A percentile compares a stretch with the other conserved stretches of the same genome.
Evolutionary conservation across 2,797 vertebrate genomes (phyloP).

Genomic region (Myripristis murdjan): DNA sequence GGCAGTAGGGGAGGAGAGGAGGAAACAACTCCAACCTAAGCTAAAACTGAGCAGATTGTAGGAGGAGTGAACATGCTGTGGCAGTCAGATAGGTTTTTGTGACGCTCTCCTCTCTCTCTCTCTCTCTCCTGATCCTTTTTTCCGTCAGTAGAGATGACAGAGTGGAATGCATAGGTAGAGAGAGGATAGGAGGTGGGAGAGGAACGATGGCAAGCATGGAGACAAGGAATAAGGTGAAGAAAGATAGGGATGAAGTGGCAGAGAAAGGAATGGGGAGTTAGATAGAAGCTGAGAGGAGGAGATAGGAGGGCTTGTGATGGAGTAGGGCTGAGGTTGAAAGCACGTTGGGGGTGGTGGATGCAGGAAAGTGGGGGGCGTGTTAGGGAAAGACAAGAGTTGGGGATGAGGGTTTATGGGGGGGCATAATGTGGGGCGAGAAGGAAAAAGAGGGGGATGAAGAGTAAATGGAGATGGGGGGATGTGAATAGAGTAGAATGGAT

Average conservation of each 20-base stretch:
- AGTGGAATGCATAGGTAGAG: slow-evolving; percentile 24
- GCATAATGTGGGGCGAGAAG: slow-evolving; percentile 29
- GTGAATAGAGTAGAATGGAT: slow-evolving; percentile 60
- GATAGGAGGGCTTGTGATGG: slow-evolving; percentile 37
- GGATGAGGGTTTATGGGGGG: slow-evolving; percentile 41
- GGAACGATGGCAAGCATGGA: not conserved
- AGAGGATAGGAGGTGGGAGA: not conserved
- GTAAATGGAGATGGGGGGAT: slow-evolving; percentile 66
- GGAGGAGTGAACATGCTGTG: no score
- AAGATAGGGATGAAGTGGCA: not conserved
- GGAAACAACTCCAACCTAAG: no score
- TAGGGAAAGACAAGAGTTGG: slow-evolving; percentile 45
- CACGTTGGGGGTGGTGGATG: slow-evolving; percentile 3
- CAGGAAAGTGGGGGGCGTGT: slow-evolving; percentile 8
- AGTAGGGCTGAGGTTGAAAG: slow-evolving; percentile 36
- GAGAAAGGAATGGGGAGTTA: no score
- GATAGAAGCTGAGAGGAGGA: not conserved
- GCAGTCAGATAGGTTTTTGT: no score
- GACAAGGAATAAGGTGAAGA: not conserved
- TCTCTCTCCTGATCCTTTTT: no score
- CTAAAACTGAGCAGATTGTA: no score
- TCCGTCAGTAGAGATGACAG: not conserved
- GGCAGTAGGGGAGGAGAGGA: no score
- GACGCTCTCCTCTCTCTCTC: no score
- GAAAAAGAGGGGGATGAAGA: slow-evolving; percentile 60